Conservation (phyloP, 2,888 invertebrate species). For the Oxycera nigricornis region DNA sequence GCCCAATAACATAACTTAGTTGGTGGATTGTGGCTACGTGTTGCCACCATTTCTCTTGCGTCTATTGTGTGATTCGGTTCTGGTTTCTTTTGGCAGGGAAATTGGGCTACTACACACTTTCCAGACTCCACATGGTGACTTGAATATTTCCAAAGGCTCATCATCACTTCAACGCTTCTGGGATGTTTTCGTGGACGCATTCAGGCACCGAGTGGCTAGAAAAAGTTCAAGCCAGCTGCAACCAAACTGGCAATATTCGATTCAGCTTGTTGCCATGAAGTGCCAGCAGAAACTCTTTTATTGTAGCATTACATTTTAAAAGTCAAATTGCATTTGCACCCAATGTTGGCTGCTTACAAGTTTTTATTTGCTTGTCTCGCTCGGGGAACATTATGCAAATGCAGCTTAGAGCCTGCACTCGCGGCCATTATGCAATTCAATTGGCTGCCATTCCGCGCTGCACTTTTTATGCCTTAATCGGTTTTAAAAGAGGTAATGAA, state of each 20-base stretch:
- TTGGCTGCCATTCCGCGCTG: slow-evolving; percentile 30
- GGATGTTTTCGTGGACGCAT: not conserved
- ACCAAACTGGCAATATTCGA: not conserved
- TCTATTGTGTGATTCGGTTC: too few species aligned
- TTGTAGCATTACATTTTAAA: slow-evolving; percentile 21
- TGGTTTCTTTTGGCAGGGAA: too few species aligned
- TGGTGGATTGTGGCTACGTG: too few species aligned
- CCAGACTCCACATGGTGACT: not conserved
- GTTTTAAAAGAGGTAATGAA: slow-evolving; percentile 38
- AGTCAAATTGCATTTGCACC: slow-evolving; percentile 37
- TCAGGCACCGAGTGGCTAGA: not conserved
- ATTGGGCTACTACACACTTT: too few species aligned
- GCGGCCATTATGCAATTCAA: slow-evolving; percentile 23
- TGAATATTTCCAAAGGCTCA: not conserved
- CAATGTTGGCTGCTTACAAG: slow-evolving; percentile 18
- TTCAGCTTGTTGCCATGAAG: not conserved
- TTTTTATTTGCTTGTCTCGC: slow-evolving; percentile 7
- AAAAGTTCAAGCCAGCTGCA: not conserved
- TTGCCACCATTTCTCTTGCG: too few species aligned
- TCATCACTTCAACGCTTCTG: not conserved
- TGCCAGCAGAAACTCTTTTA: not conserved
- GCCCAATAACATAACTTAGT: too few species aligned
- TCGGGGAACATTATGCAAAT: slow-evolving; percentile 35
- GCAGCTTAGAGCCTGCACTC: not conserved
- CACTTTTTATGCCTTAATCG: slow-evolving; percentile 37